Evolutionary conservation across 2,888 invertebrate species (phyloP).

Genomic region (Arctia plantaginis): DNA sequence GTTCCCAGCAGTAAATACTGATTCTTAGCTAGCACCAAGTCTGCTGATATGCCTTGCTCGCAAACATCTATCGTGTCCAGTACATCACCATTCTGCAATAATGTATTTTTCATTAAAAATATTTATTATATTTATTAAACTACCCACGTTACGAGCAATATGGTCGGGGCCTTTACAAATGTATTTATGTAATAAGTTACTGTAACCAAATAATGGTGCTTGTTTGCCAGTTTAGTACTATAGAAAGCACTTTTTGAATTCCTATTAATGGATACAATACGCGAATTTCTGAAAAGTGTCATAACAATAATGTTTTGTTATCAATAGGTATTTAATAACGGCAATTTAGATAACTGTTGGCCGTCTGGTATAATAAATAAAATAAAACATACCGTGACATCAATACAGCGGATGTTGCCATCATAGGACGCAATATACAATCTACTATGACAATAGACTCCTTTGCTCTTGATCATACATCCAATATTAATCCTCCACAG

Average conservation of each 20-base stretch:
- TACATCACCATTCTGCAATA: constrained; percentile 82
- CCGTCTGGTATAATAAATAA: constrained; percentile 1
- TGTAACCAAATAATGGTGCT: neutral
- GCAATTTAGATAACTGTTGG: neutral
- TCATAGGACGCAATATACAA: constrained; percentile 92
- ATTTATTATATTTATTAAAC: neutral
- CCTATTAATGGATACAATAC: neutral
- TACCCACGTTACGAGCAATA: neutral
- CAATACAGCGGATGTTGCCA: constrained; percentile 87
- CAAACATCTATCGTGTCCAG: constrained; percentile 69
- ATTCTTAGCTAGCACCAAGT: constrained; percentile 74
- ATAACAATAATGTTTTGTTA: neutral
- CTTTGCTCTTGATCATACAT: constrained; percentile 89
- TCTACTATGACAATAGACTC: constrained; percentile 65
- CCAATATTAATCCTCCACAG: constrained; percentile 88
- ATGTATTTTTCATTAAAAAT: neutral
- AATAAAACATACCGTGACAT: constrained; percentile 75
- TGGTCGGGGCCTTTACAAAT: neutral
- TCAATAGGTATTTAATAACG: neutral
- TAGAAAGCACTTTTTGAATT: neutral
- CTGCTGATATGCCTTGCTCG: constrained; percentile 82
- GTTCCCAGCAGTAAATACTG: constrained; percentile 82
- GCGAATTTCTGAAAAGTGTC: neutral
- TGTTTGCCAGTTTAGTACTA: neutral
- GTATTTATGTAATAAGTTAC: neutral